Evolutionary conservation across 2,888 invertebrate species (phyloP).

Genomic region (Glyphotaelius pellucidus): DNA sequence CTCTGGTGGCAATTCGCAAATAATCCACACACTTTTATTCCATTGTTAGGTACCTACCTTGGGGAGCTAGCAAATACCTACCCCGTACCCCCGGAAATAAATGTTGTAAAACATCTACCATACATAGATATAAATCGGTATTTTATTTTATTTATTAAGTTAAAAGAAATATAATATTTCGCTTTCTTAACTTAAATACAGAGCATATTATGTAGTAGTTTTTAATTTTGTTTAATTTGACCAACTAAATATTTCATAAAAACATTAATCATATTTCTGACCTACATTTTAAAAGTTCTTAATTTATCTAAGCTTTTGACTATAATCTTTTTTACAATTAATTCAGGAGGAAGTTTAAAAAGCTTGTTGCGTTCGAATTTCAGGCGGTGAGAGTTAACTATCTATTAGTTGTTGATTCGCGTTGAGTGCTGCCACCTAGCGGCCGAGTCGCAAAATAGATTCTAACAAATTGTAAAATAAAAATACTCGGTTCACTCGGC

Average conservation of each 20-base stretch:
- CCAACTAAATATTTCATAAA: too few relatives aligned
- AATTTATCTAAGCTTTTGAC: too few relatives aligned
- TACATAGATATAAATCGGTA: too few relatives aligned
- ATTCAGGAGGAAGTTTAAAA: not conserved
- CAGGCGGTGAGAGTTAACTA: not conserved
- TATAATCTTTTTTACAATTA: too few relatives aligned
- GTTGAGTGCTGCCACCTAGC: conserved; percentile 4
- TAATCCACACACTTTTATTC: not conserved
- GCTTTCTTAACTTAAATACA: too few relatives aligned
- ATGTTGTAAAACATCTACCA: not conserved
- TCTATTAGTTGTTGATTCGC: not conserved
- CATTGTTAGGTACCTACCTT: not conserved
- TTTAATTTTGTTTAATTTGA: too few relatives aligned
- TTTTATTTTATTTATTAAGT: too few relatives aligned
- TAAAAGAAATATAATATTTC: too few relatives aligned
- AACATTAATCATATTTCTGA: too few relatives aligned
- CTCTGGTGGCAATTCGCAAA: not conserved
- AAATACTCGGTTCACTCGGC: not conserved
- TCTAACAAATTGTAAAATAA: not conserved
- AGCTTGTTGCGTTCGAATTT: not conserved
- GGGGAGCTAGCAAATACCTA: not conserved
- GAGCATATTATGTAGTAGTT: too few relatives aligned
- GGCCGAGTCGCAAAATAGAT: not conserved
- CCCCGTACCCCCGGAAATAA: not conserved
- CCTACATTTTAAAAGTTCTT: too few relatives aligned